A percentile compares a stretch with the other conserved stretches of the same genome.
These are phyloP conservation scores for Conomelus anceps DNA, from an alignment of 2,888 invertebrate genomes.

Conservation along the genomic window DNA sequence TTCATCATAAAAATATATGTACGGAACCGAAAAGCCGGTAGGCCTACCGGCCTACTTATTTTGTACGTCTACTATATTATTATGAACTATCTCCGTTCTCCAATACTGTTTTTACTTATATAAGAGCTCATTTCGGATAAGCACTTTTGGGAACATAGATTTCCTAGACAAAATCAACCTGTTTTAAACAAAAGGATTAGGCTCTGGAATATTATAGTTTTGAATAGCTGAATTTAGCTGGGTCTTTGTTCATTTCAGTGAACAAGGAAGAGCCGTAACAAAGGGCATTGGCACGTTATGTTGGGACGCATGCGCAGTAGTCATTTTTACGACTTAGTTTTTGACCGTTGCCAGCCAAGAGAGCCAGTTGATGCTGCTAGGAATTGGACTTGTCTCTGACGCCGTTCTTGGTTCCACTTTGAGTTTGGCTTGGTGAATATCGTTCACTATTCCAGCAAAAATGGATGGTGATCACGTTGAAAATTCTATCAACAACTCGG, in stretches of 20 bases:
- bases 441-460: not conserved
- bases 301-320: constrained; percentile 54
- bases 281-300: constrained; percentile 29
- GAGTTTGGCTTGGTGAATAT: not conserved
- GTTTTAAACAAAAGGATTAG: not conserved
- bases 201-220: not conserved
- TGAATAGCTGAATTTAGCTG: not conserved
- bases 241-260: not conserved
- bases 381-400: not conserved
- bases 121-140: not conserved
- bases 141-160: not conserved
- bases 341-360: constrained; percentile 23
- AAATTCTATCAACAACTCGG: not conserved
- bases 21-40: too few relatives aligned
- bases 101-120: not conserved
- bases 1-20: too few relatives aligned
- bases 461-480: not conserved
- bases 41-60: too few relatives aligned
- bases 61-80: too few relatives aligned
- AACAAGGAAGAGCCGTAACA: not conserved
- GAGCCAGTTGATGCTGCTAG: not conserved
- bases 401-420: not conserved
- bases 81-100: too few relatives aligned
- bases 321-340: constrained; percentile 41
- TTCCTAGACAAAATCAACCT: not conserved